These are phyloP conservation scores for Ariolimax columbianus DNA, from an alignment of 2,888 invertebrate genomes.

Conservation along the genomic window DNA sequence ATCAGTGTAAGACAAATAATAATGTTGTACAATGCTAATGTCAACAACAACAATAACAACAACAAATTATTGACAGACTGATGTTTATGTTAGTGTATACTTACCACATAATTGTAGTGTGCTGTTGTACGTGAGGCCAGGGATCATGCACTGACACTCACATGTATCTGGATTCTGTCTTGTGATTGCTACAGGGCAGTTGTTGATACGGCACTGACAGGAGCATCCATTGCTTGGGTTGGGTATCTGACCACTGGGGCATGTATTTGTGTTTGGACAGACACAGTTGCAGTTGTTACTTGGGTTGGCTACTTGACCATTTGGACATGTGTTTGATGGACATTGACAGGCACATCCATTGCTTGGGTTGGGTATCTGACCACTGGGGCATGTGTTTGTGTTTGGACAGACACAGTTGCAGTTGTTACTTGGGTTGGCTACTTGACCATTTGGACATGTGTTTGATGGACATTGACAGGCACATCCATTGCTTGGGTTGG, in stretches of 20 bases:
- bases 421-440: not conserved
- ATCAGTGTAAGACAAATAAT: too few species aligned
- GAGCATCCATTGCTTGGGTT: conserved; percentile 5
- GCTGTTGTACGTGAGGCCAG: not conserved
- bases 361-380: not conserved
- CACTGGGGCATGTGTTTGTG: not conserved
- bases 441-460: not conserved
- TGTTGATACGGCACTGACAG: not conserved
- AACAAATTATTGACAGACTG: not conserved
- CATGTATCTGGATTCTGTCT: conserved; percentile 4
- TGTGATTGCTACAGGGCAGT: not conserved
- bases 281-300: not conserved
- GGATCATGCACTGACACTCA: not conserved
- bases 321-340: not conserved
- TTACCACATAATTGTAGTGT: not conserved
- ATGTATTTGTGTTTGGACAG: not conserved
- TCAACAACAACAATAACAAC: not conserved
- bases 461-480: not conserved
- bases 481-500: not conserved
- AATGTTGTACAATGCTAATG: too few species aligned
- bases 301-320: not conserved
- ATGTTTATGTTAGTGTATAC: not conserved
- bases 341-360: conserved; percentile 4
- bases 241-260: not conserved
- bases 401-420: not conserved